Conservation (phyloP, 2,113 vertebrate species). For the Clarias magur region DNA sequence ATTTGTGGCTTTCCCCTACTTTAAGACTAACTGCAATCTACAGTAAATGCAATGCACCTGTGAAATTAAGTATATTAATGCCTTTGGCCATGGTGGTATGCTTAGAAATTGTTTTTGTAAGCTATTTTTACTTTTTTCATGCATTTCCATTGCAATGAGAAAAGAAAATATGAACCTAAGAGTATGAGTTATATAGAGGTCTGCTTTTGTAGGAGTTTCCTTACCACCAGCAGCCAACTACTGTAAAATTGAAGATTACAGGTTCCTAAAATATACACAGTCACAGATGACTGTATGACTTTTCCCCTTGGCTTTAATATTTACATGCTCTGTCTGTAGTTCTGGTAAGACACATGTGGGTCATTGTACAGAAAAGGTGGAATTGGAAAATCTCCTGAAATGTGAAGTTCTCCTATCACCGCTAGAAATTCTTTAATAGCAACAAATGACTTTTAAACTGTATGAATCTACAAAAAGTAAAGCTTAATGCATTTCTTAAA, state of each 20-base stretch:
- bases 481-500: no score
- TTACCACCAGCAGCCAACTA: neutral
- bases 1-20: neutral
- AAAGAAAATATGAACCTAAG: neutral
- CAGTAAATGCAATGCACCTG: neutral
- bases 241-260: neutral
- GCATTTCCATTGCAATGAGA: neutral
- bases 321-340: neutral
- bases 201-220: neutral
- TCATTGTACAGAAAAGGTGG: no score
- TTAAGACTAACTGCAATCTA: neutral
- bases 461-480: no score
- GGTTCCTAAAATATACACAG: neutral
- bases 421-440: no score
- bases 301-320: neutral
- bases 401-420: no score
- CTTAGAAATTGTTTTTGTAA: neutral
- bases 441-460: no score
- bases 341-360: neutral
- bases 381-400: no score
- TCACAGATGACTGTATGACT: neutral
- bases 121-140: neutral
- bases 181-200: neutral
- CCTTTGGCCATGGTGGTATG: neutral
- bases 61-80: neutral